These are phyloP conservation scores for Magallana gigas DNA, from an alignment of 1,140 invertebrate species.

Conservation along the genomic window DNA sequence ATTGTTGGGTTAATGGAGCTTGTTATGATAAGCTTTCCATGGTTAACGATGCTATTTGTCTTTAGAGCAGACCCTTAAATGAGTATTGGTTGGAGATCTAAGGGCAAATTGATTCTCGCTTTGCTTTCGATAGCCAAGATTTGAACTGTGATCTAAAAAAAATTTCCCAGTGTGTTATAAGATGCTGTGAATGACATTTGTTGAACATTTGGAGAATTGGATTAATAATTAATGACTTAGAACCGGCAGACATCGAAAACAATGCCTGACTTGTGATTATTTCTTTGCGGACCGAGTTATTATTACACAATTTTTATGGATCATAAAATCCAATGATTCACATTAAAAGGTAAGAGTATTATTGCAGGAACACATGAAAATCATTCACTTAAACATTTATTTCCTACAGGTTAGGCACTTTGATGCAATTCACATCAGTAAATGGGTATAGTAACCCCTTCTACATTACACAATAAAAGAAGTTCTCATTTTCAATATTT, in stretches of 20 bases:
- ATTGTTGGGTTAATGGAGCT: conserved; percentile 26
- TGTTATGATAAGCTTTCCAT: conserved; percentile 28
- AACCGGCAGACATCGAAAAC: neutral
- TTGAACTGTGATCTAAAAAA: neutral
- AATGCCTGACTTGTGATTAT: neutral
- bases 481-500: no score
- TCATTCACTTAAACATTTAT: neutral
- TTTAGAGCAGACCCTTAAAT: neutral
- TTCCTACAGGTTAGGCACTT: neutral
- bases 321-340: neutral
- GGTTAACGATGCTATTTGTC: conserved; percentile 31
- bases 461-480: no score
- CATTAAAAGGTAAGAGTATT: neutral
- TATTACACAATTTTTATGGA: conserved; percentile 27
- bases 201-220: conserved; percentile 31
- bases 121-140: neutral
- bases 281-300: neutral
- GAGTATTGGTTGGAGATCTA: neutral
- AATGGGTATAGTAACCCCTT: no score
- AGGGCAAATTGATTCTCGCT: conserved; percentile 1
- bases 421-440: no score
- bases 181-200: conserved; percentile 34
- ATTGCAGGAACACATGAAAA: neutral
- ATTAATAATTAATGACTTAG: conserved; percentile 29
- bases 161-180: neutral